Evolutionary conservation across 2,888 invertebrate genomes (phyloP), one percentile per base, ranked within the genome.

Genomic region (Aphodius granarius): DNA sequence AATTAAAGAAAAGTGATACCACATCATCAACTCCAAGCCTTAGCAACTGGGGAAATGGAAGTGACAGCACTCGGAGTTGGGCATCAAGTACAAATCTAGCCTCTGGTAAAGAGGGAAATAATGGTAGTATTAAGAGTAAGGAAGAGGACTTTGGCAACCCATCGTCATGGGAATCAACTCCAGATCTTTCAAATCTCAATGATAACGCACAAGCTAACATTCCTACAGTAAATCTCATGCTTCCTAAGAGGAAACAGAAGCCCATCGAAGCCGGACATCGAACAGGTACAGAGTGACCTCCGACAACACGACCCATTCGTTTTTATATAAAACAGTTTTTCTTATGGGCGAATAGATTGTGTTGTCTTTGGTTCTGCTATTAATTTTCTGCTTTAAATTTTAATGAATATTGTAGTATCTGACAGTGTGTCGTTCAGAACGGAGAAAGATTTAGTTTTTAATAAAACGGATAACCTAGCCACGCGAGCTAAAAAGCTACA

Each of bases 11-110:
- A 79, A 91, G 91, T 83, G 89, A 89, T 63, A 86, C 89, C 5
- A 92, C 95, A 70, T 91, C 93, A 66, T 95, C 95, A 77, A 93
- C 95, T 18, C 95, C 95, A 72, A 94, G 92, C 86, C 90, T 95
- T 81, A 92, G 94, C 79, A 87, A 90, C 77, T 92, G 90, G 89
- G 89, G 63, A 19, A 78, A 75, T 73, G 76, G 76, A 9, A 74
- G 74, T 5, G 79, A 80, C 20, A 74, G 78, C 22, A 79, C 78
- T 71, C 74, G 94, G 77, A 92, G 91, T 79, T 95, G 94, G 94
- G 92, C 94, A 19, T 94, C 94, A 73, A 94, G 93, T 81, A 92
- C 93, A 79, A 94, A 94, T 86, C 89, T 94, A 80, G 80, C 80
- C 73, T 80, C 81, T 18, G 84, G 85, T 72, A 81, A 81, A 74